phyloP scores from a whole-genome alignment of 2,888 invertebrate genomes.

The Xylota segnis region DNA sequence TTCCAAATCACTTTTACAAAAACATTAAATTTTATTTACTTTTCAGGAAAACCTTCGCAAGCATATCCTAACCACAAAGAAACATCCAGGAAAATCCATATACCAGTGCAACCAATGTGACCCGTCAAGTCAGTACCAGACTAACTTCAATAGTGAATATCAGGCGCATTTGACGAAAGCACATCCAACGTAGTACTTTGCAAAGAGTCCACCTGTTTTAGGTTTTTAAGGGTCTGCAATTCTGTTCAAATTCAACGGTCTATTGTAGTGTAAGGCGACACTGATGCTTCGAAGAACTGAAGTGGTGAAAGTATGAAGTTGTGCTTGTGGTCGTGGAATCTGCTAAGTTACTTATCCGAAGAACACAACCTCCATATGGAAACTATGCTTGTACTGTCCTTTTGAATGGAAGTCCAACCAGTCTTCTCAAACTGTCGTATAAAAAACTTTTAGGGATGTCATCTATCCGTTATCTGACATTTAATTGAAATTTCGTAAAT shows the following conservation, averaged over 20 bases:
- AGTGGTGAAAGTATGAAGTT: background rate
- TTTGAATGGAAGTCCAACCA: background rate
- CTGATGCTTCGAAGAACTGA: background rate
- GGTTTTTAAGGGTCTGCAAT: background rate
- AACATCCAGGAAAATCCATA: constrained; percentile 91
- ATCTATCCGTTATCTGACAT: too few species aligned
- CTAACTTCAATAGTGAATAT: constrained; percentile 81
- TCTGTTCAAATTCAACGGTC: background rate
- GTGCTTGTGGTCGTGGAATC: background rate
- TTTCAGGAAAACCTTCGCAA: constrained; percentile 94
- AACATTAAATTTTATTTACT: constrained; percentile 29
- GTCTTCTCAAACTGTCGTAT: background rate
- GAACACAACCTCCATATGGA: background rate
- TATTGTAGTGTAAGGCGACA: background rate
- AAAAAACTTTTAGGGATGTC: too few species aligned
- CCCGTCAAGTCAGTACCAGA: constrained; percentile 78
- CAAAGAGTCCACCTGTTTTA: background rate
- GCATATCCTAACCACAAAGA: constrained; percentile 91
- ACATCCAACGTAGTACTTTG: constrained; percentile 40
- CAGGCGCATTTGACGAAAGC: constrained; percentile 78
- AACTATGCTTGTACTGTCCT: background rate
- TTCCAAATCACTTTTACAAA: background rate
- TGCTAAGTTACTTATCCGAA: background rate
- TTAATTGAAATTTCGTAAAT: too few species aligned
- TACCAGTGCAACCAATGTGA: constrained; percentile 91